Conservation (phyloP, 1,140 invertebrate genomes). For the Drosophila kohkoa region DNA sequence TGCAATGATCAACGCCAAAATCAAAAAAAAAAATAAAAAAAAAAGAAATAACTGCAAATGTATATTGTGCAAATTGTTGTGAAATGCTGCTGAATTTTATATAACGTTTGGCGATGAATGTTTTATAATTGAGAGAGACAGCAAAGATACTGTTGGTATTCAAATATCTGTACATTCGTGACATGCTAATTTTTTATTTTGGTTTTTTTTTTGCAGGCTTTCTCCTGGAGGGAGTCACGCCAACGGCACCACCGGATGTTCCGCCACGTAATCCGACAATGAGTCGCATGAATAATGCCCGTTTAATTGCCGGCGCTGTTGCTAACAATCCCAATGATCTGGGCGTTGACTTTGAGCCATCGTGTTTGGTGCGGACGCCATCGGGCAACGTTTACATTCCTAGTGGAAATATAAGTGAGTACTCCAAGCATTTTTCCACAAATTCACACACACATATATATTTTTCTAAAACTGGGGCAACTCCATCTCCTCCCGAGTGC, state of each 20-base stretch:
- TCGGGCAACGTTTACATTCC: constrained; percentile 97
- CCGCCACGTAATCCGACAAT: constrained; percentile 94
- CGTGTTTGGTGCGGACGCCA: constrained; percentile 94
- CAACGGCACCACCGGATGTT: constrained; percentile 93
- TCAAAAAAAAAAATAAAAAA: neutral
- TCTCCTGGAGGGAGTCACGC: constrained; percentile 92
- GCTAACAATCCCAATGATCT: constrained; percentile 89
- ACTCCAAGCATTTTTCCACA: constrained; percentile 9
- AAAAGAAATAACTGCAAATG: neutral
- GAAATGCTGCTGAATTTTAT: constrained; percentile 17
- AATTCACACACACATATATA: no score
- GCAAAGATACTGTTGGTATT: neutral
- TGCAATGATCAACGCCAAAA: constrained; percentile 18
- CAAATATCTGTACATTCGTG: neutral
- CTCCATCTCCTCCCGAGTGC: neutral
- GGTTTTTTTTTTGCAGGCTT: constrained; percentile 88
- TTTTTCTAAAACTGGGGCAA: constrained; percentile 10
- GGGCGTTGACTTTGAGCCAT: constrained; percentile 94
- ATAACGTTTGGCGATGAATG: constrained; percentile 21
- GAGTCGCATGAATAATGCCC: constrained; percentile 92
- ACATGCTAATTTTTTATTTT: constrained; percentile 3
- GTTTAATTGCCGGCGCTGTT: constrained; percentile 88
- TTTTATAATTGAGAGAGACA: constrained; percentile 22
- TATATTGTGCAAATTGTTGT: constrained; percentile 9
- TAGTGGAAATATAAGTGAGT: constrained; percentile 89